A percentile compares a stretch with the other conserved stretches of the same genome.
phyloP scores from a whole-genome alignment of 2,797 vertebrate genomes.

The Chelmon rostratus region DNA sequence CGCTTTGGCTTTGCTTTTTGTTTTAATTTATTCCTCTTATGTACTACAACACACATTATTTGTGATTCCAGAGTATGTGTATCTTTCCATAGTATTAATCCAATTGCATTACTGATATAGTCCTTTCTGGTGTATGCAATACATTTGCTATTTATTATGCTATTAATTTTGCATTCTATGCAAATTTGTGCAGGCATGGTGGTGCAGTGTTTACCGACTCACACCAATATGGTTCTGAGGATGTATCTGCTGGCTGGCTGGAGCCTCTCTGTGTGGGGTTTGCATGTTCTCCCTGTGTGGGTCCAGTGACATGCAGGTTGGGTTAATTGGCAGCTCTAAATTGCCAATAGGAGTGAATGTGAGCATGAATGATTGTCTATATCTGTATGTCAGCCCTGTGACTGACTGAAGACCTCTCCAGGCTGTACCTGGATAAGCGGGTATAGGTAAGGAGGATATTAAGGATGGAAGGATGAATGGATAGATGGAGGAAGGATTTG shows the following conservation, averaged over 20 bases:
- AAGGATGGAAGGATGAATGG: background rate
- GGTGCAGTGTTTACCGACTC: background rate
- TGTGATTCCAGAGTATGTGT: background rate
- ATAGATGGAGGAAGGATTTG: too few species aligned
- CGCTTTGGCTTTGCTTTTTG: background rate
- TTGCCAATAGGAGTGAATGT: background rate
- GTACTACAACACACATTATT: background rate
- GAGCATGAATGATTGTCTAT: background rate
- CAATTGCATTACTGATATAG: background rate
- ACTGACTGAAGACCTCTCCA: background rate
- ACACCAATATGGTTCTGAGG: background rate
- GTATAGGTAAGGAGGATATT: background rate
- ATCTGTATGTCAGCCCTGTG: background rate
- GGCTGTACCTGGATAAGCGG: background rate
- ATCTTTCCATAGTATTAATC: background rate
- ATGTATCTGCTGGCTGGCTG: background rate
- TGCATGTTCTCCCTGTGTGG: background rate
- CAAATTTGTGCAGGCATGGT: background rate
- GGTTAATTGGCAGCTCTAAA: background rate
- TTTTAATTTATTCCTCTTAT: background rate
- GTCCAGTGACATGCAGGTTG: background rate
- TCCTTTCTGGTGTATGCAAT: background rate
- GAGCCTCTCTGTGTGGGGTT: too few species aligned
- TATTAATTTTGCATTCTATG: background rate
- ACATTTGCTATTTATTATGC: background rate